These are phyloP conservation scores for Drosophila paracracens DNA, from an alignment of 2,888 invertebrate species.

Conservation along the genomic window DNA sequence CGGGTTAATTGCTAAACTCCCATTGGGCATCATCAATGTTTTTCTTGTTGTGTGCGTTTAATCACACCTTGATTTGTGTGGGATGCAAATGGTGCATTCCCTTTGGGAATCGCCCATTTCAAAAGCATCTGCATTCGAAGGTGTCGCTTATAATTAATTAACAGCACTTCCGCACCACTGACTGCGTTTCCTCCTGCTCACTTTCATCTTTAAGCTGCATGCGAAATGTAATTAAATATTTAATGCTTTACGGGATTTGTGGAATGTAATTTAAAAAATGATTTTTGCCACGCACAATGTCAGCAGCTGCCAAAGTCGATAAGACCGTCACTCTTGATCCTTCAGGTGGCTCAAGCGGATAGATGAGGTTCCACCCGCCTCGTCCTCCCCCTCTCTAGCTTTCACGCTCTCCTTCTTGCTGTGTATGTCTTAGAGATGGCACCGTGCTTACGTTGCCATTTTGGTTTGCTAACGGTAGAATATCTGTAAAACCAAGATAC, in stretches of 20 bases:
- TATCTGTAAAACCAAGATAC: neutral
- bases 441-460: slow-evolving; percentile 5
- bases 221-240: slow-evolving; percentile 55
- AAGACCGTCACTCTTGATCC: slow-evolving; percentile 36
- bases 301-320: slow-evolving; percentile 31
- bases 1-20: slow-evolving; percentile 41
- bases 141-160: slow-evolving; percentile 61
- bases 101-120: slow-evolving; percentile 22
- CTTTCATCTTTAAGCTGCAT: slow-evolving; percentile 14
- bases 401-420: neutral
- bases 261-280: slow-evolving; percentile 65
- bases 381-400: neutral
- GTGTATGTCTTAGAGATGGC: slow-evolving; percentile 11
- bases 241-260: slow-evolving; percentile 42
- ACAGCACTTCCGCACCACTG: slow-evolving; percentile 17
- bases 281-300: slow-evolving; percentile 40
- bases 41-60: slow-evolving; percentile 9
- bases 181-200: slow-evolving; percentile 1
- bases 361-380: neutral
- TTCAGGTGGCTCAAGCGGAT: slow-evolving; percentile 30
- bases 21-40: neutral
- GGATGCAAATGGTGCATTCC: slow-evolving; percentile 31
- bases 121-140: slow-evolving; percentile 14
- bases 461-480: neutral
- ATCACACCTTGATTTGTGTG: slow-evolving; percentile 48